A percentile compares a stretch with the other conserved stretches of the same genome.
Evolutionary conservation across 92 coral and sea anemone species (phyloP).

Genomic region (Ricordea florida): DNA sequence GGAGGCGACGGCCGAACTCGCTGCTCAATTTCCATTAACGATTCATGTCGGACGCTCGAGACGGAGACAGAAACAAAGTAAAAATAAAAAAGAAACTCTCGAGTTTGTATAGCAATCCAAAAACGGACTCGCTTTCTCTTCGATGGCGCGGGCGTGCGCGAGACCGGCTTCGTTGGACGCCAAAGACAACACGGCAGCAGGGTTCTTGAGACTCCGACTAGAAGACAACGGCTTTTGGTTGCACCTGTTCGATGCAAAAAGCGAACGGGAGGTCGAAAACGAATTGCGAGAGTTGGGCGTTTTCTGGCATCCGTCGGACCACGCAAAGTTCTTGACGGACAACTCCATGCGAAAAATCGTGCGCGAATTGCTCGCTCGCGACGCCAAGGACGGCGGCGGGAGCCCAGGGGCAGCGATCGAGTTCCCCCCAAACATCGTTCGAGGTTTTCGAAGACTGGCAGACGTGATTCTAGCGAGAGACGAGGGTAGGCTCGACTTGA

Average conservation of each 20-base stretch:
- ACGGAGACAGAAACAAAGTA: too few relatives aligned
- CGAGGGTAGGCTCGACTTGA: background rate
- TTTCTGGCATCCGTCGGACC: background rate
- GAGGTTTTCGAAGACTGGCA: background rate
- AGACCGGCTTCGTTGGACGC: background rate
- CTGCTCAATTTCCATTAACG: too few relatives aligned
- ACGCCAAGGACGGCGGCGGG: background rate
- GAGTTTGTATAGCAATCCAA: too few relatives aligned
- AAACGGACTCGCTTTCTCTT: too few relatives aligned
- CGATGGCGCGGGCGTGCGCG: too few relatives aligned
- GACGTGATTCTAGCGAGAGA: background rate
- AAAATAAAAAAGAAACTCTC: too few relatives aligned
- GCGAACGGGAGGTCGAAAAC: background rate
- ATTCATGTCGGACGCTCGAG: too few relatives aligned
- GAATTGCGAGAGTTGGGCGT: background rate
- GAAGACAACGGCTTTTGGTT: background rate
- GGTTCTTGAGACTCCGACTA: background rate
- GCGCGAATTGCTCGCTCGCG: background rate
- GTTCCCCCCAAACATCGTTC: background rate
- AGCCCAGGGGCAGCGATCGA: background rate
- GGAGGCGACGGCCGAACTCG: too few relatives aligned
- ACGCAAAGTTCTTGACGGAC: background rate
- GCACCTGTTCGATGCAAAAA: background rate
- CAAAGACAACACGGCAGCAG: background rate
- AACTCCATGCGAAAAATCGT: background rate